These are phyloP conservation scores for Scolopax mira DNA, from an alignment of 2,113 vertebrate genomes.

Conservation along the genomic window DNA sequence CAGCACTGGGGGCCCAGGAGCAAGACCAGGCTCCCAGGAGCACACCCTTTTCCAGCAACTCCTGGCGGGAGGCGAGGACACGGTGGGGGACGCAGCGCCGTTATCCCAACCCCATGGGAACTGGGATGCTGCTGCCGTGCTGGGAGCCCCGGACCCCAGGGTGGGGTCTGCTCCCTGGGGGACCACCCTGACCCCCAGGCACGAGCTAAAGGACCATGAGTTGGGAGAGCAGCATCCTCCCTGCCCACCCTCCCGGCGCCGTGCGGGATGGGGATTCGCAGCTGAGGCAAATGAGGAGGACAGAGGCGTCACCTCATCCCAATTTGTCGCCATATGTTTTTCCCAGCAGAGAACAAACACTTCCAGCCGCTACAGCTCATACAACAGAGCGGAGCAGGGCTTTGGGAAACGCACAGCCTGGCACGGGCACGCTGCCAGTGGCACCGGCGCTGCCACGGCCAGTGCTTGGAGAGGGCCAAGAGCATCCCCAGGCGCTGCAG, in stretches of 20 bases:
- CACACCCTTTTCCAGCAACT: not conserved
- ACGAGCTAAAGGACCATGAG: not conserved
- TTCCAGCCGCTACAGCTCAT: constrained; percentile 7
- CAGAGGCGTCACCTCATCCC: not conserved
- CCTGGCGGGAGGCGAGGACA: fast-evolving
- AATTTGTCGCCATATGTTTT: constrained; percentile 11
- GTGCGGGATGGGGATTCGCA: not conserved
- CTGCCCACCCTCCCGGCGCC: fast-evolving
- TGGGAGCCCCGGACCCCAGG: fast-evolving
- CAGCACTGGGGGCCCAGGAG: not conserved
- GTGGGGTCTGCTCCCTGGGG: not conserved
- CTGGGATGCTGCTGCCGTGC: fast-evolving
- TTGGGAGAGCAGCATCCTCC: not conserved
- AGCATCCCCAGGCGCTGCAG: fast-evolving
- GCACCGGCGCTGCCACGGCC: fast-evolving
- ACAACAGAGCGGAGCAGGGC: not conserved
- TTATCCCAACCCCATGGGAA: fast-evolving
- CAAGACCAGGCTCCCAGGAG: not conserved
- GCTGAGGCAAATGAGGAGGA: not conserved
- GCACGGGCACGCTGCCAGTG: not conserved
- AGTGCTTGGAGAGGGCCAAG: not conserved
- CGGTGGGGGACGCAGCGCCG: fast-evolving
- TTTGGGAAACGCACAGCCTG: not conserved
- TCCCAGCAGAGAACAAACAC: constrained; percentile 20
- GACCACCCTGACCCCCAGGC: not conserved